Percentiles rank a stretch among this genome's conserved stretches.
phyloP scores from a whole-genome alignment of 2,797 vertebrate genomes.

The Chelon auratus region DNA sequence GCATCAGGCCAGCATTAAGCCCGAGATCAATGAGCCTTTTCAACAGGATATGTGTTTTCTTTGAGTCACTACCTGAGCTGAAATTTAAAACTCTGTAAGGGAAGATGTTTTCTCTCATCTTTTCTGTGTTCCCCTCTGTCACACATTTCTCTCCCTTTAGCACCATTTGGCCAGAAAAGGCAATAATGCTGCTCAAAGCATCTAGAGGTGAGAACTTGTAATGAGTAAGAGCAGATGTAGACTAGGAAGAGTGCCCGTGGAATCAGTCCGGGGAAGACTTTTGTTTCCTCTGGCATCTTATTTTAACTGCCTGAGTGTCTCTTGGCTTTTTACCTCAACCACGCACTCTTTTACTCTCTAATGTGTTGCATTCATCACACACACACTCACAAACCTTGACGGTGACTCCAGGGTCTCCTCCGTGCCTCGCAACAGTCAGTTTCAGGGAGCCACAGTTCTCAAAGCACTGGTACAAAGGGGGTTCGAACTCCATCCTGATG shows the following conservation, averaged over 20 bases:
- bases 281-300: constrained; percentile 20
- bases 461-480: constrained; percentile 87
- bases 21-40: constrained; percentile 44
- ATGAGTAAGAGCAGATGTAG: constrained; percentile 22
- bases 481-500: constrained; percentile 85
- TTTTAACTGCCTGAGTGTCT: constrained; percentile 18
- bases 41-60: constrained; percentile 29
- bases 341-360: not conserved
- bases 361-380: not conserved
- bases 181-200: constrained; percentile 21
- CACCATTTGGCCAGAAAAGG: constrained; percentile 13
- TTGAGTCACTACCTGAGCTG: constrained; percentile 28
- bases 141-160: constrained; percentile 7
- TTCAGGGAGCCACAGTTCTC: constrained; percentile 90
- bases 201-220: constrained; percentile 25
- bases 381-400: constrained; percentile 79
- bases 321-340: constrained; percentile 4
- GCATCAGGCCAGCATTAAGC: constrained; percentile 18
- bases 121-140: constrained; percentile 3
- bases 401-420: constrained; percentile 82
- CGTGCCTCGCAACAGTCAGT: constrained; percentile 81
- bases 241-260: constrained; percentile 22
- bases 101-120: constrained; percentile 12
- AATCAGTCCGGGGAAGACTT: constrained; percentile 18
- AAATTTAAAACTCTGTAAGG: constrained; percentile 34